phyloP scores from a whole-genome alignment of 2,113 vertebrate species.

The Leptocoma aspasia region DNA sequence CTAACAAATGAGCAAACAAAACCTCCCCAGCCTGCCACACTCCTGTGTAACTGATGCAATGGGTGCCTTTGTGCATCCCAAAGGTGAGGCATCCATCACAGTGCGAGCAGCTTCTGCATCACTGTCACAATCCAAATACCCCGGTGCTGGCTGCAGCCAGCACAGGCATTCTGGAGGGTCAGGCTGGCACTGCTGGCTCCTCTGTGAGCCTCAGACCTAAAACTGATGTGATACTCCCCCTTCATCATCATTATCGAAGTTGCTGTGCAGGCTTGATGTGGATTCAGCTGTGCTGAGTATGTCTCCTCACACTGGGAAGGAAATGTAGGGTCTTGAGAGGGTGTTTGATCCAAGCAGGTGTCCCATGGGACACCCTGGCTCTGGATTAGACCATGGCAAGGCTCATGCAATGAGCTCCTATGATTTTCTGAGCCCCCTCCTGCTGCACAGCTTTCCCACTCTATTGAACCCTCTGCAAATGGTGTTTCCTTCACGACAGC shows the following conservation, averaged over 20 bases:
- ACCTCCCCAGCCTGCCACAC: neutral
- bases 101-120: neutral
- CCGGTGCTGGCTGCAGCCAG: neutral
- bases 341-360: neutral
- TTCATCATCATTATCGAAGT: neutral
- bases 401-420: neutral
- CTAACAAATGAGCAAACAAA: conserved; percentile 48
- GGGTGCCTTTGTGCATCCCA: neutral
- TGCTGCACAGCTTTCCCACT: neutral
- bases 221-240: neutral
- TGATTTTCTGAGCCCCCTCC: neutral
- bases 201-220: neutral
- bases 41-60: neutral
- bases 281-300: neutral
- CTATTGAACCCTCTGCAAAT: neutral
- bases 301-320: neutral
- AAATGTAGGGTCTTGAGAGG: fast-evolving
- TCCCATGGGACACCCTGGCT: neutral
- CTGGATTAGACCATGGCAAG: neutral
- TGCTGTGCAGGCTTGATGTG: neutral
- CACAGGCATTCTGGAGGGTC: neutral
- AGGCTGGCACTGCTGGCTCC: neutral
- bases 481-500: neutral
- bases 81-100: conserved; percentile 17
- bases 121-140: neutral